Evolutionary conservation across 2,888 invertebrate genomes (phyloP).

Genomic region (Bedellia somnulentella): DNA sequence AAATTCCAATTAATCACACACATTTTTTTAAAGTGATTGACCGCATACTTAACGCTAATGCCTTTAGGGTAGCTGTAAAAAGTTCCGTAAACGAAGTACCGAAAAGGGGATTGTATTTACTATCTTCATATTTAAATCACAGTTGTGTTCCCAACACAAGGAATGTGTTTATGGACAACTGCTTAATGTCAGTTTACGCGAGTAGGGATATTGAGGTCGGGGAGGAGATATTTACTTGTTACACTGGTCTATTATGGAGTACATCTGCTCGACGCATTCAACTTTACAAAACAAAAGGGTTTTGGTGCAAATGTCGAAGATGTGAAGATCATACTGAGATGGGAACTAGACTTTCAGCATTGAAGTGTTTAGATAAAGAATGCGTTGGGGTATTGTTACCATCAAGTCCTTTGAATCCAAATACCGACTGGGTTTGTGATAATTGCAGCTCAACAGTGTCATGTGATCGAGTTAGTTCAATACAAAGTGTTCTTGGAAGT

Average conservation of each 20-base stretch:
- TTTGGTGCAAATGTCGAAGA: conserved; percentile 65
- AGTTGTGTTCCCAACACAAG: conserved; percentile 68
- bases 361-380: conserved; percentile 51
- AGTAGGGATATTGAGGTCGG: conserved; percentile 56
- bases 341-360: conserved; percentile 54
- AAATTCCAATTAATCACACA: conserved; percentile 49
- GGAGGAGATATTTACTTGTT: conserved; percentile 66
- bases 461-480: conserved; percentile 36
- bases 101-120: conserved; percentile 65
- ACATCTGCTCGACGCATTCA: conserved; percentile 64
- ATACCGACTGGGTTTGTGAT: conserved; percentile 60
- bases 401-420: conserved; percentile 37
- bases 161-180: conserved; percentile 57
- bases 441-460: conserved; percentile 37
- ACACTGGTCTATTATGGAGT: conserved; percentile 69
- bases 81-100: conserved; percentile 26
- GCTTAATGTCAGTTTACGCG: conserved; percentile 62
- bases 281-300: conserved; percentile 65
- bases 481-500: conserved; percentile 54
- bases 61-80: conserved; percentile 58
- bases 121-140: conserved; percentile 69
- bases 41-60: conserved; percentile 64
- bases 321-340: conserved; percentile 67
- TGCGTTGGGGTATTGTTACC: conserved; percentile 60
- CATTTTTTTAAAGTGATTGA: conserved; percentile 53